phyloP scores from a whole-genome alignment of 2,113 vertebrate genomes.

The Pycnonotus jocosus region DNA sequence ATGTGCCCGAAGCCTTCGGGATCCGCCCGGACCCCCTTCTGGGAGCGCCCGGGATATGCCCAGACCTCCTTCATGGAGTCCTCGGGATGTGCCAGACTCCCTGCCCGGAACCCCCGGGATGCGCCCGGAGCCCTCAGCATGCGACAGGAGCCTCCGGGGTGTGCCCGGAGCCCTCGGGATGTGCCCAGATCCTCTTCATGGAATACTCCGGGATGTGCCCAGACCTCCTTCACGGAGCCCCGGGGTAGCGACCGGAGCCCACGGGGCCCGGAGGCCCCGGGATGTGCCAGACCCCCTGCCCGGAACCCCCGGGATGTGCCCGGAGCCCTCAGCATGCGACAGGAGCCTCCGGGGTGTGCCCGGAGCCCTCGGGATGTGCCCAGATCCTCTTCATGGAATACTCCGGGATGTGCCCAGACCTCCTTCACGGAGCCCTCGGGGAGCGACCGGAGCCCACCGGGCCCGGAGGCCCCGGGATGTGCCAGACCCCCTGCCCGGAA shows the following conservation, averaged over 20 bases:
- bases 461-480: neutral
- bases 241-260: too few species aligned
- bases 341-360: neutral
- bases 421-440: too few species aligned
- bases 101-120: neutral
- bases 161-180: neutral
- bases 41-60: rapidly evolving
- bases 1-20: neutral
- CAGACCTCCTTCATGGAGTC: too few species aligned
- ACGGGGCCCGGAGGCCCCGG: neutral
- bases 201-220: too few species aligned
- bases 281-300: too few species aligned
- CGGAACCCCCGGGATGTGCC: neutral
- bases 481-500: neutral
- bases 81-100: neutral
- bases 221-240: too few species aligned
- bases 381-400: too few species aligned
- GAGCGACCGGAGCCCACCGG: too few species aligned
- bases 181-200: neutral
- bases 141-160: too few species aligned
- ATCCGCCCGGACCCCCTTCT: neutral
- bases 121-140: neutral
- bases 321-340: neutral
- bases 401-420: too few species aligned
- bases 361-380: neutral